These are phyloP conservation scores for Orgyia antiqua DNA, from an alignment of 2,888 invertebrate species.

Conservation along the genomic window DNA sequence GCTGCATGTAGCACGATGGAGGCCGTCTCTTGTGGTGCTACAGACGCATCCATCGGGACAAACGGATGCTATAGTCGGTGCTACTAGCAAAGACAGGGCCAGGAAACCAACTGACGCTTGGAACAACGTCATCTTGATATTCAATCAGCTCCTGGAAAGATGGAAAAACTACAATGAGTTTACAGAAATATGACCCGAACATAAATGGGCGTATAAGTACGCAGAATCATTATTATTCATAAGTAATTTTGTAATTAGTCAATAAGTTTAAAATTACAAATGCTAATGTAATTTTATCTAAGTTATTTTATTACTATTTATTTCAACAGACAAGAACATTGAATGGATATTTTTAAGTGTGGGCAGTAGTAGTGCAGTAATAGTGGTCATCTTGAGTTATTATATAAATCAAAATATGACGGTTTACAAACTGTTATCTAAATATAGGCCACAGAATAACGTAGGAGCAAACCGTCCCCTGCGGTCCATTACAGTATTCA, in stretches of 20 bases:
- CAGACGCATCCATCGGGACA: slow-evolving; percentile 78
- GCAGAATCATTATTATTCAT: too few species aligned
- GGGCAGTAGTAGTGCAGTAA: slow-evolving; percentile 4
- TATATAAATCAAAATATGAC: slow-evolving; percentile 47
- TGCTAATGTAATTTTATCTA: too few species aligned
- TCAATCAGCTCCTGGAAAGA: slow-evolving; percentile 61
- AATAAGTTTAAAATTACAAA: too few species aligned
- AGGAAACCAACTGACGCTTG: slow-evolving; percentile 44
- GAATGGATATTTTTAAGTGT: slow-evolving; percentile 8
- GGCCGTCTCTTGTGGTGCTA: slow-evolving; percentile 81
- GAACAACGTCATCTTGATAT: slow-evolving; percentile 52
- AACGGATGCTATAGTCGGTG: slow-evolving; percentile 46
- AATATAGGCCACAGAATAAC: slow-evolving; percentile 46
- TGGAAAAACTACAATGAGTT: slow-evolving; percentile 16
- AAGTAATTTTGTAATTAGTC: too few species aligned
- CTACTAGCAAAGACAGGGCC: slow-evolving; percentile 45
- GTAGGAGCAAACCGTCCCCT: slow-evolving; percentile 40
- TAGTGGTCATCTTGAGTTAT: slow-evolving; percentile 21
- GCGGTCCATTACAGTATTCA: slow-evolving; percentile 46
- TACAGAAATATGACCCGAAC: background rate
- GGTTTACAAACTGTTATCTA: slow-evolving; percentile 41
- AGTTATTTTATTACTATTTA: too few species aligned
- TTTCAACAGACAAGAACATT: too few species aligned
- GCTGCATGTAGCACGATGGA: slow-evolving; percentile 81
- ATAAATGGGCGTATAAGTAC: too few species aligned